Evolutionary conservation across 2,113 vertebrate species (phyloP).

Genomic region (Atlantisia rogersi): DNA sequence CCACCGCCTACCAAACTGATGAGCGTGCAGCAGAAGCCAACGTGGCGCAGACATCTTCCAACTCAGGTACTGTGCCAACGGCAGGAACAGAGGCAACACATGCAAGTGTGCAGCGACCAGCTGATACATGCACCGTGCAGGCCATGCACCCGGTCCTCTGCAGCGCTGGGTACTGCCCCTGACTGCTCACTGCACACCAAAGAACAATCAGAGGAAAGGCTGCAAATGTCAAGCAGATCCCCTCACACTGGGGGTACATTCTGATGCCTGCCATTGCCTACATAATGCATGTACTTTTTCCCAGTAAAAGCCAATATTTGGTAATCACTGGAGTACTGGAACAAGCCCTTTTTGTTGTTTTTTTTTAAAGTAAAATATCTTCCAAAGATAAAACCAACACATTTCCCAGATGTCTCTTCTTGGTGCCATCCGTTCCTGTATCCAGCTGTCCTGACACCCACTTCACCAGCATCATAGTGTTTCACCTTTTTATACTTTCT

Average conservation of each 20-base stretch:
- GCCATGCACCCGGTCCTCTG: rapidly evolving
- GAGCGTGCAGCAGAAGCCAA: not conserved
- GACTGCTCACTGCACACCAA: not conserved
- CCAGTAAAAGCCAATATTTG: not conserved
- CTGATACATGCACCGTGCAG: not conserved
- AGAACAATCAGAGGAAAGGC: not conserved
- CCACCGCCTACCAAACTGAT: not conserved
- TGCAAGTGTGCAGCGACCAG: not conserved
- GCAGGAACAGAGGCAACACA: rapidly evolving
- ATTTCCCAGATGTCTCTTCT: not conserved
- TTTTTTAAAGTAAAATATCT: not conserved
- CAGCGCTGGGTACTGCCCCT: not conserved
- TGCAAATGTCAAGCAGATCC: not conserved
- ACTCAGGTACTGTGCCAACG: rapidly evolving
- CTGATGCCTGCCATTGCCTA: not conserved
- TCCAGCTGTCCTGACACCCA: not conserved
- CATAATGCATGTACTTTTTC: not conserved
- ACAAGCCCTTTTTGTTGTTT: not conserved
- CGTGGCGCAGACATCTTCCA: not conserved
- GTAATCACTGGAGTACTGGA: not conserved
- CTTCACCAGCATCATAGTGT: not conserved
- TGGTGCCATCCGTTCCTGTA: not conserved
- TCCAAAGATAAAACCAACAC: not conserved
- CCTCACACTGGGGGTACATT: rapidly evolving
- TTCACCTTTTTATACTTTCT: not conserved